Evolutionary conservation across 2,888 invertebrate species (phyloP), one percentile per base, ranked within the genome.

Genomic region (Eupsilia transversa): DNA sequence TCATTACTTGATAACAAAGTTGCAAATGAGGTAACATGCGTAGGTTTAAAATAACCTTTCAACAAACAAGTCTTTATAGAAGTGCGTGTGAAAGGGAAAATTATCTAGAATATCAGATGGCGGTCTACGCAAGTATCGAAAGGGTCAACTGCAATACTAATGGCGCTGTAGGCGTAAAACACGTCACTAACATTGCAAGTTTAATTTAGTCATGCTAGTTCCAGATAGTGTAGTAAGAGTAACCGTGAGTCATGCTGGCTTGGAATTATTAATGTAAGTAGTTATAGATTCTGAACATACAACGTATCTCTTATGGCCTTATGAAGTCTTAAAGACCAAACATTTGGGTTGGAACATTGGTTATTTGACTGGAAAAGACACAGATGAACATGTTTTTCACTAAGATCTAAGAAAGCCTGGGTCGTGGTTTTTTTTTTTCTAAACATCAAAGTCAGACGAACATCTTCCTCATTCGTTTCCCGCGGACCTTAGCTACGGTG

Each of bases 51-150:
- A 65, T 60, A 52, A 49, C 38, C 57, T 17, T 41, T 52, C 14
- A 52, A 57, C 30, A 52, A 61, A 56, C 33, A 35, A 67, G 52
- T 35, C 46, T n/a, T 54, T 27, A 0, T 54, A 35, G 10, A 7
- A 54, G 66, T 66, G 72, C 69, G 66, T 79, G 83, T 75, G 76
- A 82, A 79, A 82, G 83, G 80, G 66, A 79, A 76, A 83, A 69
- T 69, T 72, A 76, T 76, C 72, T 83, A 63, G 38, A 43, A 54
- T 72, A 79, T 68, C 83, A 80, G 83, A 72, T 83, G 82, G 74
- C 49, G 41, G 71, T 77, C 68, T 46, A 65, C 61, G 77, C 69
- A 66, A 81, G 72, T 27, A 46, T 17, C 1, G 20, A 12, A 66
- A 75, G 79, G 82, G 82, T 82, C 83, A 79, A 69, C 33, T 79